A percentile compares a stretch with the other conserved stretches of the same genome.
phyloP scores from a whole-genome alignment of 2,888 invertebrate genomes.

The Autographa gamma region DNA sequence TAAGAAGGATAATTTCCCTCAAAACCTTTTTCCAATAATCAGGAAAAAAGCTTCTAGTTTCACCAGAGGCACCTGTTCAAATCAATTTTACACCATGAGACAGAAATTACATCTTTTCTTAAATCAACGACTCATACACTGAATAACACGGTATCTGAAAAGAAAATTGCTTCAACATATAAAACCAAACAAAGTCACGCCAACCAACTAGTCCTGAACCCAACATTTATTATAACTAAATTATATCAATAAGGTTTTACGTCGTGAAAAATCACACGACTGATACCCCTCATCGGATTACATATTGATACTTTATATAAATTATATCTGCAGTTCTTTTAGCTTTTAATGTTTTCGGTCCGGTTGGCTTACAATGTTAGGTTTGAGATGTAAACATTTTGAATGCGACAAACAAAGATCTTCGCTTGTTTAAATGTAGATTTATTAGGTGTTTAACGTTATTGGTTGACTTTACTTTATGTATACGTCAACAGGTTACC shows the following conservation, averaged over 20 bases:
- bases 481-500: background rate
- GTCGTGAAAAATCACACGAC: conserved; percentile 51
- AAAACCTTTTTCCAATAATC: no score
- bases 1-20: no score
- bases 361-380: conserved; percentile 61
- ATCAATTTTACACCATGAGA: background rate
- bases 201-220: conserved; percentile 30
- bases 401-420: conserved; percentile 20
- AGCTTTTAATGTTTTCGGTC: conserved; percentile 61
- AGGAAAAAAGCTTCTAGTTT: no score
- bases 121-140: background rate
- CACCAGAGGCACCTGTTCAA: background rate
- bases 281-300: conserved; percentile 60
- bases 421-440: conserved; percentile 39
- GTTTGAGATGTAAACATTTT: conserved; percentile 61
- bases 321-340: conserved; percentile 58
- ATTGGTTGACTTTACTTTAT: background rate
- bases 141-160: no score
- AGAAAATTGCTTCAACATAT: background rate
- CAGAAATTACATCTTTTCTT: no score
- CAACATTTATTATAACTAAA: conserved; percentile 43
- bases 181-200: conserved; percentile 14
- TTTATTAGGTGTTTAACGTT: conserved; percentile 45
- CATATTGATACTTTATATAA: conserved; percentile 59
- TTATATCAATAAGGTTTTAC: conserved; percentile 43